A percentile compares a stretch with the other conserved stretches of the same genome.
These are phyloP conservation scores for rat (Rattus norvegicus) DNA, from an alignment of 2,113 vertebrate species.

Conservation along the genomic window GRCr8 NC_086019.1:65690001-65690500, in stretches of 20 bases:
- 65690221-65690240: slow-evolving; percentile 51
- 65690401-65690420: too few species aligned
- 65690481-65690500: too few species aligned
- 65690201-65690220: slow-evolving; percentile 34
- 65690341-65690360: too few species aligned
- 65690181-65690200: slow-evolving; percentile 19
- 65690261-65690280: slow-evolving; percentile 33
- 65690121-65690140: background rate
- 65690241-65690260: slow-evolving; percentile 59
- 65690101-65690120: background rate
- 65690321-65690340: too few species aligned
- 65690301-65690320: background rate
- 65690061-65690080: background rate
- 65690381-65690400: too few species aligned
- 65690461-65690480: too few species aligned
- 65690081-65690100: background rate
- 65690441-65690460: too few species aligned
- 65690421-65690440: too few species aligned
- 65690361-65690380: too few species aligned
- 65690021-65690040: background rate
- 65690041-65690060: background rate
- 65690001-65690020: background rate
- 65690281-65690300: slow-evolving; percentile 54
- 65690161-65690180: background rate
- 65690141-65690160: background rate